Evolutionary conservation across 2,797 vertebrate genomes (phyloP).

Genomic region (Lutjanus argentimaculatus): DNA sequence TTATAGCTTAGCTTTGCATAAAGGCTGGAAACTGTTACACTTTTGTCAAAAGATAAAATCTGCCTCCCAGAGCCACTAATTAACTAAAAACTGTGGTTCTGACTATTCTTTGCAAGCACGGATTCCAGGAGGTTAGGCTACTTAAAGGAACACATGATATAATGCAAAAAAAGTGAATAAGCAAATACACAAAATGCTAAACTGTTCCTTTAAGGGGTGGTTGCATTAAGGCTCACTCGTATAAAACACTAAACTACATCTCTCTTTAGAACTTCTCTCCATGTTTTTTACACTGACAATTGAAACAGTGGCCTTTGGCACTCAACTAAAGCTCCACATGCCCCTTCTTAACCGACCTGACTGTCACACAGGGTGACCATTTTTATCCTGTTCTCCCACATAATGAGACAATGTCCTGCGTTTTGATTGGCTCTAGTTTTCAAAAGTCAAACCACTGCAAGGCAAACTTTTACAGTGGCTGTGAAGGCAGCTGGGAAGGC

Average conservation of each 20-base stretch:
- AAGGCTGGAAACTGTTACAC: not conserved
- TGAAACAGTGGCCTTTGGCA: not conserved
- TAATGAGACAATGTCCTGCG: too few species aligned
- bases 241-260: not conserved
- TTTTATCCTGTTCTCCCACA: too few species aligned
- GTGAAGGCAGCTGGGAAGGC: too few species aligned
- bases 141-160: not conserved
- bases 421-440: too few species aligned
- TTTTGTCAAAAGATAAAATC: not conserved
- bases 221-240: not conserved
- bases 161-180: not conserved
- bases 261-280: not conserved
- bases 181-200: not conserved
- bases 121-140: not conserved
- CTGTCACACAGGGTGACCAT: not conserved
- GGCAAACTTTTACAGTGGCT: too few species aligned
- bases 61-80: not conserved
- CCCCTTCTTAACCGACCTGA: not conserved
- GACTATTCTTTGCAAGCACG: not conserved
- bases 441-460: too few species aligned
- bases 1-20: not conserved
- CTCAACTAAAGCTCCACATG: not conserved
- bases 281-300: not conserved
- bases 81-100: not conserved
- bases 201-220: not conserved